Conservation (phyloP, 1,140 invertebrate species). For the Danaus plexippus region DNA sequence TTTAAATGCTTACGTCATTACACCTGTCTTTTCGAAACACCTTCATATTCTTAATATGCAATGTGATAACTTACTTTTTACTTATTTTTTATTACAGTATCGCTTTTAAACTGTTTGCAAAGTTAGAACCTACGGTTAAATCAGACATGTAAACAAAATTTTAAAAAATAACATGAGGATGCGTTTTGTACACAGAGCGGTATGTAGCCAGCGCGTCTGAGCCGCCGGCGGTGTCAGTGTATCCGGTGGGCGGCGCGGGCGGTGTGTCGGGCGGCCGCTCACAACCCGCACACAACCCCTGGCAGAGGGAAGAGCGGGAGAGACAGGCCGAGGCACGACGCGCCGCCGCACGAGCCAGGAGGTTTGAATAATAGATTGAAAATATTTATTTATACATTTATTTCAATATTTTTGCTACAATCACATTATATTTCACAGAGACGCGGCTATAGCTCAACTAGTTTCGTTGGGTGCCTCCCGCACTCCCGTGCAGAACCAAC, state of each 20-base stretch:
- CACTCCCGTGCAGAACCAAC: conserved; percentile 87
- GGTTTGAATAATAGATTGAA: conserved; percentile 50
- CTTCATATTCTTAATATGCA: no score
- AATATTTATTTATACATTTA: no score
- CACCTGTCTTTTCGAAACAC: no score
- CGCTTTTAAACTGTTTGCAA: no score
- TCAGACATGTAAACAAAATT: no score
- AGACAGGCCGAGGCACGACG: conserved; percentile 80
- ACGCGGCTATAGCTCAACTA: conserved; percentile 88
- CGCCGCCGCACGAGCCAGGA: conserved; percentile 74
- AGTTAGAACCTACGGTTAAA: no score
- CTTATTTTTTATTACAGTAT: no score
- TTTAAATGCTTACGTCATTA: no score
- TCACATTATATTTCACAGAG: conserved; percentile 68
- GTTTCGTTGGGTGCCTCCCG: conserved; percentile 74
- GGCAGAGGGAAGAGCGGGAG: conserved; percentile 91
- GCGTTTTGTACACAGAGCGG: conserved; percentile 29
- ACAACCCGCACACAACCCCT: conserved; percentile 79
- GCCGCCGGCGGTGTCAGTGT: conserved; percentile 82
- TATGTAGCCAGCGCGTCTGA: conserved; percentile 82
- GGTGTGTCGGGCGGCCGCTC: conserved; percentile 46
- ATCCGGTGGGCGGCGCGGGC: conserved; percentile 64
- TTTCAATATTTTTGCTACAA: no score
- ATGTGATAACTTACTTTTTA: no score
- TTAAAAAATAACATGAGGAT: no score